phyloP scores from a whole-genome alignment of 2,888 invertebrate species.

The Drosophila quinaria region DNA sequence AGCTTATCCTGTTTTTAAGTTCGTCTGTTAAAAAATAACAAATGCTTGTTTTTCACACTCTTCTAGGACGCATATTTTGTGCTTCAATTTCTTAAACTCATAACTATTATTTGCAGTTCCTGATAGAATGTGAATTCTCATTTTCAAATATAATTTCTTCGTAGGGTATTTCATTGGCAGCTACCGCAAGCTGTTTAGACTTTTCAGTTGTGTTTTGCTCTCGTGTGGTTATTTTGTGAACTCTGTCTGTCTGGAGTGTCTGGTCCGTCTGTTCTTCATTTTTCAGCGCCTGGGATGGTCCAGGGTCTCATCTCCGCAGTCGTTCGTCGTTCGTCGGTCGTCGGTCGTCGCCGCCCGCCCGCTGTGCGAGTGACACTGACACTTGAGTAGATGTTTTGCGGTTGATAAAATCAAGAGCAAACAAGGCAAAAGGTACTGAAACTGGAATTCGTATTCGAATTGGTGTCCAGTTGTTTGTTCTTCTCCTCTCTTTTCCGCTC shows the following conservation, averaged over 20 bases:
- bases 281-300: conserved; percentile 78
- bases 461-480: conserved; percentile 30
- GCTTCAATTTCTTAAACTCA: no score
- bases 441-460: conserved; percentile 36
- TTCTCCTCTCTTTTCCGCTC: conserved; percentile 25
- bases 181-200: neutral
- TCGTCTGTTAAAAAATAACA: no score
- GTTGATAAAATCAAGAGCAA: conserved; percentile 84
- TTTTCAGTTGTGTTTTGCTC: conserved; percentile 37
- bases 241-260: conserved; percentile 60
- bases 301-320: conserved; percentile 58
- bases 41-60: no score
- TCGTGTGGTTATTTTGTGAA: conserved; percentile 44
- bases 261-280: conserved; percentile 73
- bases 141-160: neutral
- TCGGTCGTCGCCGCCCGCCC: conserved; percentile 75
- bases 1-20: no score
- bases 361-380: conserved; percentile 83
- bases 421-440: conserved; percentile 58
- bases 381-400: conserved; percentile 83
- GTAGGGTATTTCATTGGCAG: conserved; percentile 26
- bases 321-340: conserved; percentile 33
- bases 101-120: no score
- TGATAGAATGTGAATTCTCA: neutral
- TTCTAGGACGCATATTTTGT: no score